Evolutionary conservation across 2,113 vertebrate species (phyloP), one percentile per base, ranked within the genome.

Genomic region (Procavia capensis): DNA sequence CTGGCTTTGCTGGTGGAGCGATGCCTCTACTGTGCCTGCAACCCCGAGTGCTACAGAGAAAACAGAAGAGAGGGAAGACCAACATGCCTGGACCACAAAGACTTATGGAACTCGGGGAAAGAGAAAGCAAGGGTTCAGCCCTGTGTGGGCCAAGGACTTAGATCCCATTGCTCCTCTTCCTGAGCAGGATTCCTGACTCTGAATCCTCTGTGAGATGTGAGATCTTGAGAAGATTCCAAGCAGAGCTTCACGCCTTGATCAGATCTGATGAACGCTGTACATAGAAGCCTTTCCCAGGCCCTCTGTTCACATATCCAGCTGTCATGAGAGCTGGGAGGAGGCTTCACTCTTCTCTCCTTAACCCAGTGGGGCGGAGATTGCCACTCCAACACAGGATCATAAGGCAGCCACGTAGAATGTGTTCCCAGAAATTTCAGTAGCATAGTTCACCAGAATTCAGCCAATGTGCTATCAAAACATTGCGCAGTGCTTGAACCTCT

Each of bases 91-190:
- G 24, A 6, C 20, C 47, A n/a, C 20, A 13, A 64, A 72, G 36
- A 29, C 19, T 5, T 29, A 1, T 0, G 1, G 41, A 9, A 36
- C 25, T 24, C 31, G 2, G 34, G 25, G 41, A 0, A 31, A 34
- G 54, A 59, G 31, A 29, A 45, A 22, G 64, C 36, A 13, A 19
- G 24, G 63, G 89, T 78, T 76, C 59, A 3, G 43, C 22, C 2
- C 54, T 2, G 0, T 0, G n/a, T 9, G n/a, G 63, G 63, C 84
- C 2, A 3, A 20, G 59, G 34, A 7, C 82, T 47, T 43, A 5
- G 50, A 34, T 13, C 45, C 34, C 31, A n/a, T 22, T 41, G 83
- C 68, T 70, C 14, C n/a, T 83, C 59, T 80, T 61, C 19, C 22
- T 10, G 4, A 19, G 10, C 3, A 63, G 54, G 11, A 14, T 34